Base-by-base conservation (phyloP, 2,797 vertebrate genomes). In the Chlorospingus flavigularis region DNA sequence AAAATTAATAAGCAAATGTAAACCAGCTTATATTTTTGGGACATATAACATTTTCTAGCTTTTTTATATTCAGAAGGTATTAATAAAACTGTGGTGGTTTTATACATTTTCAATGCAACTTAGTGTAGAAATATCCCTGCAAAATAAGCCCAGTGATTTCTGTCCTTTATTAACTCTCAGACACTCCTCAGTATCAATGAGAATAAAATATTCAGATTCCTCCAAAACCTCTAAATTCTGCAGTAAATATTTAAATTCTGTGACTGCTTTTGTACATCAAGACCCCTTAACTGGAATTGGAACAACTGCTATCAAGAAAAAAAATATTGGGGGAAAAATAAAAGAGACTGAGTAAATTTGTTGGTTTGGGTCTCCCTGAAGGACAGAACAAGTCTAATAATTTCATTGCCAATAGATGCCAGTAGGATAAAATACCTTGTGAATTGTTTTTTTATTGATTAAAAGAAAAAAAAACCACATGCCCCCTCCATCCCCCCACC, bases 201-300 rank as follows among this genome's bases (percentile, higher is more conserved):
- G 40, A 92, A 76, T 45, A 0, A 1, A 60, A 6, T 50, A 48
- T 57, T 68, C 35, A 55, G 60, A 60, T 5, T 5, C 5, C 11
- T 40, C 8, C 40, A 66, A 16, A 40, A 66, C 35, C 26, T 87
- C 17, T 42, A 63, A 87, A 79, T 67, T 89, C 48, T 23, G 20
- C 26, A 55, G 60, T 51, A 93, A 91, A 91, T 85, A 73, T 82
- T 82, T 72, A 73, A 95, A 63, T 70, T 84, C 17, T 79, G 16
- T 66, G 55, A 40, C 43, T 33, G 33, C 11, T 65, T 73, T 79
- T 89, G 17, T 76, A 87, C 37, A 16, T 66, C 67, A 91, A 60
- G 51, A 76, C 81, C 15, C 19, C 37, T 85, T 85, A 86, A 86
- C 19, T 67, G 45, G 55, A 80, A 67, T 28, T 73, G 21, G 7